Percentiles rank a stretch among this genome's conserved stretches.
phyloP scores from a whole-genome alignment of 2,888 invertebrate species.

The Tipula confusa region DNA sequence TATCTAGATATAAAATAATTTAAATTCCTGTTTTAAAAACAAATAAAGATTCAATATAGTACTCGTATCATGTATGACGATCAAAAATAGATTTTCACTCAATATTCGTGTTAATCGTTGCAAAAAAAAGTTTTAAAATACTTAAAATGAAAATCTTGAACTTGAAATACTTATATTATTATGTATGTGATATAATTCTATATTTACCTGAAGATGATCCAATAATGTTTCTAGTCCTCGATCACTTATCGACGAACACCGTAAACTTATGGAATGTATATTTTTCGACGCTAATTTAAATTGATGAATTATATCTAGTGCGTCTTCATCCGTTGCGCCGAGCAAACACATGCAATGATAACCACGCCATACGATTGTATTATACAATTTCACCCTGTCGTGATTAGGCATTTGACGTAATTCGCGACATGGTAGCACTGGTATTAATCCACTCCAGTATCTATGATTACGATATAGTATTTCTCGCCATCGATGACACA shows the following conservation, averaged over 20 bases:
- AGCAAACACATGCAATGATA: constrained; percentile 80
- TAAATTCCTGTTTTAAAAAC: not conserved
- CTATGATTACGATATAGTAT: constrained; percentile 80
- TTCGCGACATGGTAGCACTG: constrained; percentile 82
- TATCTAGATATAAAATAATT: not conserved
- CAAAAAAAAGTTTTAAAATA: not conserved
- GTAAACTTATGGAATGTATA: constrained; percentile 76
- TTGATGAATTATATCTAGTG: constrained; percentile 78
- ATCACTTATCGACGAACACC: constrained; percentile 88
- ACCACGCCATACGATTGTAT: constrained; percentile 76
- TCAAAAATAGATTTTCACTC: not conserved
- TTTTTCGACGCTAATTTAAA: constrained; percentile 79
- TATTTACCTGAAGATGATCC: constrained; percentile 75
- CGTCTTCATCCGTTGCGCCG: constrained; percentile 85
- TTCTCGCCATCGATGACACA: constrained; percentile 85
- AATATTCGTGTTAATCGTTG: not conserved
- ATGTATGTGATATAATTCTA: not conserved
- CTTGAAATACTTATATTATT: not conserved
- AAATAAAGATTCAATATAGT: not conserved
- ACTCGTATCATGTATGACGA: not conserved
- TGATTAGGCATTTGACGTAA: constrained; percentile 59
- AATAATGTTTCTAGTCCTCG: constrained; percentile 81
- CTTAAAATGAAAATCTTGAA: not conserved
- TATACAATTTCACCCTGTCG: constrained; percentile 64
- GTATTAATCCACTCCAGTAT: constrained; percentile 82